Base-by-base conservation (phyloP, 2,888 invertebrate genomes). In the Agrilus cyanescens region DNA sequence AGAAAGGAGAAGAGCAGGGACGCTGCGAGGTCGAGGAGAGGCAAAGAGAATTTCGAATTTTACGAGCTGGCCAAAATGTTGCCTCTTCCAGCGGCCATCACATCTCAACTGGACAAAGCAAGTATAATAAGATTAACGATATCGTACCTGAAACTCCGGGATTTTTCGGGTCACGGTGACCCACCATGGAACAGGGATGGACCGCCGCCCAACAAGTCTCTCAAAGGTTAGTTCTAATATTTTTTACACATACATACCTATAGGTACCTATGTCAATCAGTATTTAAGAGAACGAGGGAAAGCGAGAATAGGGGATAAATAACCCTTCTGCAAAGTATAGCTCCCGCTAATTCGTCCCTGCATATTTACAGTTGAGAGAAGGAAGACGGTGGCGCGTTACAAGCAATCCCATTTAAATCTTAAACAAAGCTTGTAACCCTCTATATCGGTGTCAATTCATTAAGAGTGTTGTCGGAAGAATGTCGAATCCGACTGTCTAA, bases 1-100 rank as follows among this genome's bases (percentile, higher is more conserved):
- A 78, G 93, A 51, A 93, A 93, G 72, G 93, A 93, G 68, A 93
- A 93, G 67, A 90, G 89, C 53, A 71, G 93, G 57, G 93, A 93
- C 65, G 93, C 93, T 34, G 94, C 94, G 5, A 73, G 93, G 48
- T 90, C 90, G 10, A 73, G 94, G 40, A 76, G 94, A 32, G 91
- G 93, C 47, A 91, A 93, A 61, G 95, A 95, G 67, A 95, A 95
- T 72, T 90, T 84, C 66, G 94, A 95, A 73, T 95, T 94, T 72
- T 91, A 93, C 69, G 91, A 93, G 72, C 74, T 95, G 64, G 93
- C 94, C 50, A 91, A 87, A 76, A 91, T 86, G 93, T 75, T 86
- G 67, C 94, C 88, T 20, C 76, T 85, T 52, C 90, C 85, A 14
- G 85, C 89, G 29, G 90, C 90, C 60, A 91, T 91, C 63, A 91